Evolutionary conservation across 2,888 invertebrate genomes (phyloP), one percentile per base, ranked within the genome.

Genomic region (Polymixis flavicincta): DNA sequence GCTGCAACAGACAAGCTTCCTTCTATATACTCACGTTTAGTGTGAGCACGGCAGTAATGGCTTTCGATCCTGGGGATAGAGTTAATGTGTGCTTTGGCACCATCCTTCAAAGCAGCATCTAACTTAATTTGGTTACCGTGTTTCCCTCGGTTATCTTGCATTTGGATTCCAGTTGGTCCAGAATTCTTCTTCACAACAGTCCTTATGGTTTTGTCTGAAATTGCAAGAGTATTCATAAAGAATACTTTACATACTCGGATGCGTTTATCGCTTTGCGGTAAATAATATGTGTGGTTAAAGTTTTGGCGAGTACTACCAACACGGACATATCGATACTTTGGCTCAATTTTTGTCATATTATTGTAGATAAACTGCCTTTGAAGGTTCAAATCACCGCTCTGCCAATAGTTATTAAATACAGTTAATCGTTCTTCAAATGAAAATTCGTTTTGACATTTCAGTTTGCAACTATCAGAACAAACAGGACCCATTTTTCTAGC

Each of bases 211-310:
- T 71, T 80, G 72, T 84, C 84, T 14, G 78, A 80, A 11, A 84
- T 80, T 5, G 17, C 70, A 28, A 75, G 79, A n/a, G 80, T 85
- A 60, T 77, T 81, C 77, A 79, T 80, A 68, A 83, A 83, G 74
- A 83, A 83, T 57, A 76, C 32, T 64, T 83, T 81, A 37, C 80
- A 84, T 28, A 84, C 84, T 69, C 80, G 76, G 32, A 78, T 70
- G 59, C 76, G 74, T n/a, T 75, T 45, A 78, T 74, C 57, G 50
- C 55, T 45, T 78, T 52, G 8, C 32, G 76, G 42, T 11, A 83
- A 83, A 48, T 83, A 81, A 67, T 80, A 80, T 28, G 78, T 71
- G 57, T 80, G 71, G 68, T 81, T 81, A 5, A 74, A 69, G 70
- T 74, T 83, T 78, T 74, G 54, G 28, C 76, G 80, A 45, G 68